A percentile compares a stretch with the other conserved stretches of the same genome.
phyloP scores from a whole-genome alignment of 2,888 invertebrate genomes.

The Chesias legatella region DNA sequence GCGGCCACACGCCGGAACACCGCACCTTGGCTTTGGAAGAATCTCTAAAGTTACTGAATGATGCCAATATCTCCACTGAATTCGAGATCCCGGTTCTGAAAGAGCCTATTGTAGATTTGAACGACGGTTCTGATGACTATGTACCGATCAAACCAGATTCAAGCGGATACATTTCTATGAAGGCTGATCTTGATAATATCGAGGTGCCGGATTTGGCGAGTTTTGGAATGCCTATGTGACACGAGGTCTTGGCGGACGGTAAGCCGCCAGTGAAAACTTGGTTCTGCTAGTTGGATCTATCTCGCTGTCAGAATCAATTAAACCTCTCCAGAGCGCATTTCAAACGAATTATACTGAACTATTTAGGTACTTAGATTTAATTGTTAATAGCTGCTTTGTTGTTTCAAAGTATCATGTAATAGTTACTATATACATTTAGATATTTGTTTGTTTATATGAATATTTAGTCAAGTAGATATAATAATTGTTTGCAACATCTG shows the following conservation, averaged over 20 bases:
- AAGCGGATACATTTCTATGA: constrained; percentile 39
- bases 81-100: constrained; percentile 51
- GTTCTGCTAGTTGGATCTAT: constrained; percentile 62
- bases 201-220: constrained; percentile 62
- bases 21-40: constrained; percentile 65
- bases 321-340: constrained; percentile 19
- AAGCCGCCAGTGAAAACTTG: constrained; percentile 72
- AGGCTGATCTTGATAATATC: constrained; percentile 56
- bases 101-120: constrained; percentile 59
- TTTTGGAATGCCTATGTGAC: constrained; percentile 65
- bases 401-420: no score
- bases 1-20: constrained; percentile 57
- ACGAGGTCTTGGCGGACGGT: constrained; percentile 53
- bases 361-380: no score
- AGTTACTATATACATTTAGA: no score
- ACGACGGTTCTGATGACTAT: constrained; percentile 67
- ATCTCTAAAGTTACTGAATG: constrained; percentile 67
- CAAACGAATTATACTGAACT: constrained; percentile 13
- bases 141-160: constrained; percentile 52
- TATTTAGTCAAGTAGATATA: no score
- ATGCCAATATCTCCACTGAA: constrained; percentile 64
- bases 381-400: no score
- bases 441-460: no score
- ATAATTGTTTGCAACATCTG: no score
- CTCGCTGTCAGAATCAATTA: constrained; percentile 6